Percentiles rank a stretch among this genome's conserved stretches.
These are phyloP conservation scores for Megaptera novaeangliae DNA, from an alignment of 2,113 vertebrate genomes.

Conservation along the genomic window DNA sequence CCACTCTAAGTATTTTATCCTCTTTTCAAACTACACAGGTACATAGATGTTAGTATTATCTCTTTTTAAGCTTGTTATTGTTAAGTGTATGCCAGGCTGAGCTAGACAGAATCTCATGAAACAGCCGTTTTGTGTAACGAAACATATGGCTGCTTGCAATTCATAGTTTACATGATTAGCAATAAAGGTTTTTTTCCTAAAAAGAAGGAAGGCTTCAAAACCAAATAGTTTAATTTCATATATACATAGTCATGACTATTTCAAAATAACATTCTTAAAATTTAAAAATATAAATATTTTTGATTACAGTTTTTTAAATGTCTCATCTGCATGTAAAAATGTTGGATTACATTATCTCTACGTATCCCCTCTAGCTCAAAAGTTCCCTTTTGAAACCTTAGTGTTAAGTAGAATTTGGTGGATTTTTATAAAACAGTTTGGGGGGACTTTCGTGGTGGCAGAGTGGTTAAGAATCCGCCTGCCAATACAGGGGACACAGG, in stretches of 20 bases:
- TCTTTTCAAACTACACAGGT: background rate
- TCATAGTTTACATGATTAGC: background rate
- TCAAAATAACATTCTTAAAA: background rate
- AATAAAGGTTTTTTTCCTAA: background rate
- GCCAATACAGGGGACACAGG: too few relatives aligned
- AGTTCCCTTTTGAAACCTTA: conserved; percentile 30
- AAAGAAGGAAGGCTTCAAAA: background rate
- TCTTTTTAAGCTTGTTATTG: background rate
- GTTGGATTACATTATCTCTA: background rate
- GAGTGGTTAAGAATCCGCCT: too few relatives aligned
- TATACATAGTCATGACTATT: background rate
- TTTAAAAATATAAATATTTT: background rate
- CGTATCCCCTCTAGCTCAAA: background rate
- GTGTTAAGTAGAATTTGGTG: background rate
- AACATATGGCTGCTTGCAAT: background rate
- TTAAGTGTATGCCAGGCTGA: background rate
- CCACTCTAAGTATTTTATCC: background rate
- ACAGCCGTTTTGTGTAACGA: background rate
- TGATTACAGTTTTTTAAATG: background rate
- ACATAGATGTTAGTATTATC: background rate
- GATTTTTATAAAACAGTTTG: conserved; percentile 2
- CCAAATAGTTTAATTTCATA: background rate
- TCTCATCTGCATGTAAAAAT: background rate
- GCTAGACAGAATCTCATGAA: background rate
- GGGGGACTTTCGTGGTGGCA: too few relatives aligned